phyloP scores from a whole-genome alignment of 2,113 vertebrate species.

The Sarotherodon lohbergeri region DNA sequence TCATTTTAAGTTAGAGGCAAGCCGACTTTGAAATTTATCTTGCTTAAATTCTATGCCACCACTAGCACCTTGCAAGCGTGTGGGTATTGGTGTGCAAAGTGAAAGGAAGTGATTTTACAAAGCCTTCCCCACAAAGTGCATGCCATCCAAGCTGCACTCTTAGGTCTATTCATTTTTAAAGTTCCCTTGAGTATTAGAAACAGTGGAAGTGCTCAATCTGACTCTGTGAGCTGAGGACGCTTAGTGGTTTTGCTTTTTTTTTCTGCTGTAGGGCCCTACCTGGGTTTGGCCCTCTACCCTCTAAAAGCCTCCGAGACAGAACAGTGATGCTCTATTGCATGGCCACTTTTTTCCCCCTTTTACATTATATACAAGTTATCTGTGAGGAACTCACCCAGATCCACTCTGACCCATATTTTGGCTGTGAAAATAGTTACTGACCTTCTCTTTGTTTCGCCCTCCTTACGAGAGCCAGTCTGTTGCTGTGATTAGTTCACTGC shows the following conservation, averaged over 20 bases:
- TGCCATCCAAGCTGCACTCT: slow-evolving; percentile 42
- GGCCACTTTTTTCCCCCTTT: background rate
- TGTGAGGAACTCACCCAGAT: slow-evolving; percentile 33
- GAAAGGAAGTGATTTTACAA: slow-evolving; percentile 37
- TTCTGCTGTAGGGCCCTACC: background rate
- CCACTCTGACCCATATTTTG: slow-evolving; percentile 60
- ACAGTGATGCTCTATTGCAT: background rate
- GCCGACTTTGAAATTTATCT: slow-evolving; percentile 53
- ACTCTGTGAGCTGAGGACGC: slow-evolving; percentile 22
- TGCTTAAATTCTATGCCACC: slow-evolving; percentile 35
- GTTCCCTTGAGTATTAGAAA: slow-evolving; percentile 37
- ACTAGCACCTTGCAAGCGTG: slow-evolving; percentile 35
- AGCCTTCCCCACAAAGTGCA: slow-evolving; percentile 41
- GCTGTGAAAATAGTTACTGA: slow-evolving; percentile 53
- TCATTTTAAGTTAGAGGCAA: slow-evolving; percentile 50
- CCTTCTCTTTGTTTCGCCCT: slow-evolving; percentile 55
- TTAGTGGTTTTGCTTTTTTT: background rate
- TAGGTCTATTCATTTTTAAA: slow-evolving; percentile 66
- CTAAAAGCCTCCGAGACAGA: slow-evolving; percentile 44
- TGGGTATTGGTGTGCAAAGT: slow-evolving; percentile 36
- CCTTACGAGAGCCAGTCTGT: slow-evolving; percentile 53
- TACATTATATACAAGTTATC: slow-evolving; percentile 1
- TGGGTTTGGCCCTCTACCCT: slow-evolving; percentile 2
- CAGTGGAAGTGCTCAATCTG: slow-evolving; percentile 30
- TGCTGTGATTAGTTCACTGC: slow-evolving; percentile 49